A percentile compares a stretch with the other conserved stretches of the same genome.
These are phyloP conservation scores for Vannuccia rotundouncinata DNA, from an alignment of 2,888 invertebrate species.

Conservation along the genomic window DNA sequence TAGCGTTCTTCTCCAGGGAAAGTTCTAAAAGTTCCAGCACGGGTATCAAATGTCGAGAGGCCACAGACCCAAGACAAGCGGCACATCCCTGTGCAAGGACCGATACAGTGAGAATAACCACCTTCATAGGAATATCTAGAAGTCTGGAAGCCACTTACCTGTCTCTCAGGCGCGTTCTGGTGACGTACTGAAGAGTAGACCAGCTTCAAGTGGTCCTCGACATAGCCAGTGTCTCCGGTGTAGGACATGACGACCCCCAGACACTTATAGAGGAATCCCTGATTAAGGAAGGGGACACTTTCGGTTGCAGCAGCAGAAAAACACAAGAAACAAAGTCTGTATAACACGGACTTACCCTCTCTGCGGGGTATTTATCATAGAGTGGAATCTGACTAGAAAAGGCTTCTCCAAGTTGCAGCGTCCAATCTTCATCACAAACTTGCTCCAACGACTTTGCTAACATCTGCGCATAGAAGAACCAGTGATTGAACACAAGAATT, in stretches of 20 bases:
- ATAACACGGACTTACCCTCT: no score
- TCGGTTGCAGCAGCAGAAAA: no score
- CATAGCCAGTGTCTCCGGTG: slow-evolving; percentile 64
- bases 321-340: no score
- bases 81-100: slow-evolving; percentile 29
- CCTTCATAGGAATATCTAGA: no score
- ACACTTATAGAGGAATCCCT: slow-evolving; percentile 64
- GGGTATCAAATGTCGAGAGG: slow-evolving; percentile 68
- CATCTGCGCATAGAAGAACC: no score
- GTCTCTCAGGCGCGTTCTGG: slow-evolving; percentile 52
- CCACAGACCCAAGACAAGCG: slow-evolving; percentile 45
- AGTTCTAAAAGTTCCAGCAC: slow-evolving; percentile 69
- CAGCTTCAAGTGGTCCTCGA: slow-evolving; percentile 56
- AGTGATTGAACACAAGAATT: no score
- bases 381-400: slow-evolving; percentile 63
- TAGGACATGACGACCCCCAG: slow-evolving; percentile 67
- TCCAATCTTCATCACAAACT: slow-evolving; percentile 62
- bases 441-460: slow-evolving; percentile 61
- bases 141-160: slow-evolving; percentile 57
- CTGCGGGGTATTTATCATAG: slow-evolving; percentile 61
- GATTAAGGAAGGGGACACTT: neutral
- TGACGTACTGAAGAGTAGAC: slow-evolving; percentile 56
- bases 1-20: neutral
- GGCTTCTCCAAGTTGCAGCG: slow-evolving; percentile 61
- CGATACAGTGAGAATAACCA: neutral